These are phyloP conservation scores for Hippocampus zosterae DNA, from an alignment of 2,113 vertebrate genomes.

Conservation along the genomic window DNA sequence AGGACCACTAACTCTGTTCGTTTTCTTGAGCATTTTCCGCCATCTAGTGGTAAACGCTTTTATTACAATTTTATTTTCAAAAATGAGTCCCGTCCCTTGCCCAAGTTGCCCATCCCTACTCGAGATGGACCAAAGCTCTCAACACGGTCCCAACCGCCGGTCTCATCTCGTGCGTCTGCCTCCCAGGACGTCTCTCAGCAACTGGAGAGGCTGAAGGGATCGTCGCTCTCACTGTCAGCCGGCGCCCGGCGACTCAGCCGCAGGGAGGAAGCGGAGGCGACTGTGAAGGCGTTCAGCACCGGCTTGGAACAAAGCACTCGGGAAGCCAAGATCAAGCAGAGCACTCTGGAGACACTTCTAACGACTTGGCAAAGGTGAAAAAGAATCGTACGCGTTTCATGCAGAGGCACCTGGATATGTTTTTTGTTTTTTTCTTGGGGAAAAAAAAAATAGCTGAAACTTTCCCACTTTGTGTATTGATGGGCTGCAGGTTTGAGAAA, in stretches of 20 bases:
- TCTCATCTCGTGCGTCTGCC: conserved; percentile 16
- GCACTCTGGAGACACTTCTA: conserved; percentile 76
- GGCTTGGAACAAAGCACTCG: conserved; percentile 63
- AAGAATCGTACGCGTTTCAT: conserved; percentile 20
- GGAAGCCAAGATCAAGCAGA: conserved; percentile 78
- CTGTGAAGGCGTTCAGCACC: conserved; percentile 69
- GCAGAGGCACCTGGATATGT: no score
- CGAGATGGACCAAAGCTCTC: neutral
- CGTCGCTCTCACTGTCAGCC: conserved; percentile 73
- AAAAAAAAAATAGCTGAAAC: neutral
- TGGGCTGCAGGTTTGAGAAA: conserved; percentile 82
- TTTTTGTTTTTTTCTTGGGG: no score
- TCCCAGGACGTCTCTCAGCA: conserved; percentile 81
- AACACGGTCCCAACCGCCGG: neutral
- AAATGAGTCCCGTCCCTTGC: no score
- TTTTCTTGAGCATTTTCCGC: no score
- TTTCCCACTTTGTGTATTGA: conserved; percentile 1
- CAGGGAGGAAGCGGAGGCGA: conserved; percentile 68
- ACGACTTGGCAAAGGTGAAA: conserved; percentile 87
- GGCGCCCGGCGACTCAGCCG: conserved; percentile 71
- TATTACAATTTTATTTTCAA: no score
- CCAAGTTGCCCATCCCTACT: no score
- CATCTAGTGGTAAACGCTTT: no score
- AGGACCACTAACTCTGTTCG: no score
- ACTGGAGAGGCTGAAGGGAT: conserved; percentile 77